Conservation (phyloP, 2,888 invertebrate species). For the Marasmarcha lunaedactyla region DNA sequence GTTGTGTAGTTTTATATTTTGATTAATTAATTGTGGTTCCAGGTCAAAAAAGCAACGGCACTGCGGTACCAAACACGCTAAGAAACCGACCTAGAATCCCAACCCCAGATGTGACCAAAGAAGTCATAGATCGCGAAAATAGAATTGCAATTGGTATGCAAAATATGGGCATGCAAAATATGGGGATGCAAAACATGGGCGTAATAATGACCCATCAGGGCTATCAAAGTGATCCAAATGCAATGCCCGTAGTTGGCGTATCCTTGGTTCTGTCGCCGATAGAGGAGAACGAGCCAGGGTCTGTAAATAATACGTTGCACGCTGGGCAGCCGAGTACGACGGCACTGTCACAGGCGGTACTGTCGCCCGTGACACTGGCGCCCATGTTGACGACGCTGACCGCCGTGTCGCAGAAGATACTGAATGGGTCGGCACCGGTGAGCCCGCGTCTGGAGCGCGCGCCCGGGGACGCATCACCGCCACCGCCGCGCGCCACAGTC, state of each 20-base stretch:
- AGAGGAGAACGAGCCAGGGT: conserved; percentile 83
- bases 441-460: conserved; percentile 34
- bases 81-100: conserved; percentile 89
- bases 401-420: conserved; percentile 70
- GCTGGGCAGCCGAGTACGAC: conserved; percentile 80
- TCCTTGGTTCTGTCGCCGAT: conserved; percentile 85
- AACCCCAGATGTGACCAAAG: conserved; percentile 88
- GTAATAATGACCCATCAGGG: conserved; percentile 79
- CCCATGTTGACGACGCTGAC: conserved; percentile 58
- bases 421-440: conserved; percentile 66
- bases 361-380: conserved; percentile 63
- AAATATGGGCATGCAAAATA: too few relatives aligned
- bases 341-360: conserved; percentile 82
- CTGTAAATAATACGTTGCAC: conserved; percentile 79
- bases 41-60: conserved; percentile 77
- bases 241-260: conserved; percentile 78
- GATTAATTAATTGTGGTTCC: conserved; percentile 36
- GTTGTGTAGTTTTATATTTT: neutral
- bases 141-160: conserved; percentile 68
- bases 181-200: conserved; percentile 69
- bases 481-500: conserved; percentile 27
- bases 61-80: conserved; percentile 74
- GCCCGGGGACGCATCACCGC: conserved; percentile 24
- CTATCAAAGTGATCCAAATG: conserved; percentile 61
- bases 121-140: conserved; percentile 79